Evolutionary conservation across 2,797 vertebrate genomes (phyloP), one percentile per base, ranked within the genome.

Genomic region (Crax fasciolata): DNA sequence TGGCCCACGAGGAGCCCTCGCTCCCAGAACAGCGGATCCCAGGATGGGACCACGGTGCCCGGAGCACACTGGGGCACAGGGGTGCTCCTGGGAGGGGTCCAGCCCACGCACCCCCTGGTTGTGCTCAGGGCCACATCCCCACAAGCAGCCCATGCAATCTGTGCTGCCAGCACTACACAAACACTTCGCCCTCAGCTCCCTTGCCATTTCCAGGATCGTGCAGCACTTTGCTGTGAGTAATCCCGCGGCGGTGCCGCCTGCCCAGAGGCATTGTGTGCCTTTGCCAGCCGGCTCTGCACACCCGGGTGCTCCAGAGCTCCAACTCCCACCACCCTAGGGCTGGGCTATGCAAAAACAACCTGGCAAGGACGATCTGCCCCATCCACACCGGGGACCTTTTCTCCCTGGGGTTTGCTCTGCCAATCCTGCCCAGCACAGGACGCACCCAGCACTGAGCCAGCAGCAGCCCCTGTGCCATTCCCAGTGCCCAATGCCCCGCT

Each of bases 231-330:
- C 4, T 0, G 0, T 83, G 93, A 94, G 39, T 73, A 85, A 94
- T 43, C 38, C 78, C 10, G 63, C 0, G 1, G 84, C 74, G 84
- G 63, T 65, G 81, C 74, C 0, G 2, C 38, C 41, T 63, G 43
- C 91, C 44, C 66, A 1, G 49, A 35, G 48, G 41, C 46, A 82
- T 91, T 83, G 35, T 65, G 20, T 3, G 3, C 38, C 65, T 70
- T 55, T 5, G 6, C 52, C 88, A 65, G 62, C 80, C 5, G 19
- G 14, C 65, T 77, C 75, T 0, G 0, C 72, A 71, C 72, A 27
- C 82, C 87, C 87, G 41, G 65, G 24, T 28, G 85, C 83, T 93
- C 87, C 85, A 62, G 81, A 97, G 91, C 86, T 80, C 94, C 94
- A 16, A 85, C 49, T 87, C 73, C 90, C 89, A 68, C 92, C 83